Evolutionary conservation across 2,888 invertebrate genomes (phyloP).

Genomic region (Epicampocera succincta): DNA sequence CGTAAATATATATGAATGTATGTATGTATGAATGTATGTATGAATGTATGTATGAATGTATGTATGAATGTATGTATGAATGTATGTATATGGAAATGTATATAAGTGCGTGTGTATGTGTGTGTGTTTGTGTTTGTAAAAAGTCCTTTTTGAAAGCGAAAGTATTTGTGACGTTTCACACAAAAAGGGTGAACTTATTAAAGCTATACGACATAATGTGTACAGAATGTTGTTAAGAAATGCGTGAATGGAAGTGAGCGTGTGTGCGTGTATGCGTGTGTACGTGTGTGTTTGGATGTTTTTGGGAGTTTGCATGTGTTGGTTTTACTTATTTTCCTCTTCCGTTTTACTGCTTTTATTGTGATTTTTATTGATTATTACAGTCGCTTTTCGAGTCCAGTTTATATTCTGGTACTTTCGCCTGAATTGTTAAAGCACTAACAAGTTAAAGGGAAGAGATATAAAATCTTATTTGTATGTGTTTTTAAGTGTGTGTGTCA

Average conservation of each 20-base stretch:
- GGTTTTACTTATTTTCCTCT: background rate
- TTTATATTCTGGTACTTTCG: constrained; percentile 18
- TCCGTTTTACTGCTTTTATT: constrained; percentile 31
- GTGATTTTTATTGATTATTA: constrained; percentile 60
- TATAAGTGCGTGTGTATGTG: constrained; percentile 65
- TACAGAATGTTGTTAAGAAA: background rate
- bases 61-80: background rate
- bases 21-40: no score
- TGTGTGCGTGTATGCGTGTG: background rate
- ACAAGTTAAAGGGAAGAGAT: constrained; percentile 14
- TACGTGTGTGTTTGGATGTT: no score
- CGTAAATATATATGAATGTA: no score
- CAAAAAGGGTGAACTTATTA: constrained; percentile 63
- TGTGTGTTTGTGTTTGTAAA: background rate
- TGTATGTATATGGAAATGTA: background rate
- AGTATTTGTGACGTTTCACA: constrained; percentile 64
- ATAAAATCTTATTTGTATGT: constrained; percentile 23
- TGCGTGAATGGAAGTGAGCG: no score
- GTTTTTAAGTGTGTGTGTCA: constrained; percentile 1
- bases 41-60: constrained; percentile 27
- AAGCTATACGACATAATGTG: background rate
- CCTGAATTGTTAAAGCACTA: background rate
- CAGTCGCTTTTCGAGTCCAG: constrained; percentile 5
- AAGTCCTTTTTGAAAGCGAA: constrained; percentile 59
- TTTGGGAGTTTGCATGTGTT: background rate